Evolutionary conservation across 2,888 invertebrate genomes (phyloP).

Genomic region (Leptogaster cylindrica): DNA sequence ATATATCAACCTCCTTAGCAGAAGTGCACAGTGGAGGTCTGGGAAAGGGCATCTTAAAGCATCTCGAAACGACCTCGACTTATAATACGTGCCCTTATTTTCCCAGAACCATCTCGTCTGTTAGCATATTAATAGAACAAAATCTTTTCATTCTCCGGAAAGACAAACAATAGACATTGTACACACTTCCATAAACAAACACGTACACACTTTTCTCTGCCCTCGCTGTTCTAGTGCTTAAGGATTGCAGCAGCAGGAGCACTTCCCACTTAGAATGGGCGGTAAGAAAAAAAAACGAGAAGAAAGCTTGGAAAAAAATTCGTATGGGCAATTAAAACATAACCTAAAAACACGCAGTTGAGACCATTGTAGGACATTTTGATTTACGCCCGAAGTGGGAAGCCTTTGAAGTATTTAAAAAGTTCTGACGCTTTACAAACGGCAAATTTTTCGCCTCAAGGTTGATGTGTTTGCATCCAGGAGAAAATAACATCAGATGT

Average conservation of each 20-base stretch:
- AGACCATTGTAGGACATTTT: slow-evolving; percentile 37
- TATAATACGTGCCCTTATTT: slow-evolving; percentile 19
- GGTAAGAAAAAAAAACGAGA: slow-evolving; percentile 19
- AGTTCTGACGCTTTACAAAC: neutral
- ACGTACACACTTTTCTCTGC: neutral
- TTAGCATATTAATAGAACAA: slow-evolving; percentile 17
- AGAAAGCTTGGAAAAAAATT: too few species aligned
- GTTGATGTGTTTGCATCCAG: neutral
- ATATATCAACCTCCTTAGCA: too few species aligned
- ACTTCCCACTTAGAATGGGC: slow-evolving; percentile 32
- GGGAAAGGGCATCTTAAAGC: too few species aligned
- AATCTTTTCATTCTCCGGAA: slow-evolving; percentile 18
- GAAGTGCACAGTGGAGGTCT: too few species aligned
- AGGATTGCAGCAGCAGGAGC: neutral
- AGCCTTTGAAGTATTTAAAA: slow-evolving; percentile 19
- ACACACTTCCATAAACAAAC: neutral
- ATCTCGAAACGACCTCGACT: slow-evolving; percentile 25
- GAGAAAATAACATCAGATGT: neutral
- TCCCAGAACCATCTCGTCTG: slow-evolving; percentile 10
- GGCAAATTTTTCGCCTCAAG: neutral
- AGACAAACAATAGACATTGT: slow-evolving; percentile 20
- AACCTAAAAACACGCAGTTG: slow-evolving; percentile 57
- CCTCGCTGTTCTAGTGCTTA: neutral
- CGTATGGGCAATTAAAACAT: slow-evolving; percentile 59
- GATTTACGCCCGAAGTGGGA: slow-evolving; percentile 41